A percentile compares a stretch with the other conserved stretches of the same genome.
phyloP scores from a whole-genome alignment of 1,140 invertebrate genomes.

The Pentalonia nigronervosa region DNA sequence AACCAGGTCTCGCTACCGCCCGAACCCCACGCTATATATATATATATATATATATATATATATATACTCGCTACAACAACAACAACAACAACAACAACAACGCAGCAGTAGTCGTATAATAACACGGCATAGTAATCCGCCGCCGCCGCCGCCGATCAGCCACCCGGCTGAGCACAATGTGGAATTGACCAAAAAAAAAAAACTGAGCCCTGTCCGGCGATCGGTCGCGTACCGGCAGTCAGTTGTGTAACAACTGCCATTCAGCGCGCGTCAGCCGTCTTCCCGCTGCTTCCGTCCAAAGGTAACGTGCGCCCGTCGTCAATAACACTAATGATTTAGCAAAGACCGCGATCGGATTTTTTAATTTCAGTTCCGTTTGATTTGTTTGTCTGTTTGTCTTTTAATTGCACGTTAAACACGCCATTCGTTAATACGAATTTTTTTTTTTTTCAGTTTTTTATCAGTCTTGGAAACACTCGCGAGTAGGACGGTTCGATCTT shows the following conservation, averaged over 20 bases:
- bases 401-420: no score
- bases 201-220: not conserved
- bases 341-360: no score
- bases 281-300: not conserved
- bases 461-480: no score
- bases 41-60: no score
- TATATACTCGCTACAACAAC: not conserved
- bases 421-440: not conserved
- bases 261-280: not conserved
- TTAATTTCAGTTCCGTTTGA: no score
- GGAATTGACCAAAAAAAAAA: not conserved
- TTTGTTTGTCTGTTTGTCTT: no score
- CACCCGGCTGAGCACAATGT: not conserved
- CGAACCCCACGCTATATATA: no score
- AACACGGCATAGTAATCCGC: not conserved
- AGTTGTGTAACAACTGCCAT: conserved; percentile 5
- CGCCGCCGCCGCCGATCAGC: not conserved
- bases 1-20: not conserved
- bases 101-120: not conserved
- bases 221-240: not conserved
- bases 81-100: not conserved
- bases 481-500: not conserved
- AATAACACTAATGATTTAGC: no score
- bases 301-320: not conserved
- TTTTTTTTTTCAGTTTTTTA: not conserved